These are phyloP conservation scores for Sphinx pinastri DNA, from an alignment of 2,888 invertebrate species.

Conservation along the genomic window DNA sequence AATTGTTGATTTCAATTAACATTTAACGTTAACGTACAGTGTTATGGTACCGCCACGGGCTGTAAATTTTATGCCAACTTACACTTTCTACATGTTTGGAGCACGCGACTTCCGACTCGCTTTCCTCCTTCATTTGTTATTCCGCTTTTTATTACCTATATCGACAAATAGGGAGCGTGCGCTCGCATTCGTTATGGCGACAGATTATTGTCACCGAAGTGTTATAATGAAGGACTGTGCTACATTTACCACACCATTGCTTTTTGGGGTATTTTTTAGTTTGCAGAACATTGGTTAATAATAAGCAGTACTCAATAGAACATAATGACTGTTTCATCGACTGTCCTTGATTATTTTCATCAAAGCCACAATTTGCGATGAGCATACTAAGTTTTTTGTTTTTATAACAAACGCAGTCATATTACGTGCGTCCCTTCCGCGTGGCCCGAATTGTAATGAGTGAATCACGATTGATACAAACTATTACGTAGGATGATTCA, in stretches of 20 bases:
- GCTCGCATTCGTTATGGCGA: slow-evolving; percentile 6
- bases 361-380: not conserved
- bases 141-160: slow-evolving; percentile 45
- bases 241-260: not conserved
- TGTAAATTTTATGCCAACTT: slow-evolving; percentile 67
- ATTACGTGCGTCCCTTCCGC: slow-evolving; percentile 55
- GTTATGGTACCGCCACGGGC: slow-evolving; percentile 59
- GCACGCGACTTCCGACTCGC: slow-evolving; percentile 65
- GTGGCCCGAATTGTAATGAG: slow-evolving; percentile 62
- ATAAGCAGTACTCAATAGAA: no score
- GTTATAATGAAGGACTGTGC: not conserved
- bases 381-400: not conserved
- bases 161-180: slow-evolving; percentile 25
- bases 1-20: slow-evolving; percentile 74
- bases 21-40: slow-evolving; percentile 52
- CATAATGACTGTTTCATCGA: no score
- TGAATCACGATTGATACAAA: slow-evolving; percentile 61
- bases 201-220: slow-evolving; percentile 10
- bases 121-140: slow-evolving; percentile 61
- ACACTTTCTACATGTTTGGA: slow-evolving; percentile 72
- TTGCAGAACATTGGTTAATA: not conserved
- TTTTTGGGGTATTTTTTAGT: not conserved
- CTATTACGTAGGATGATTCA: slow-evolving; percentile 63
- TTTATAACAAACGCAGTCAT: slow-evolving; percentile 24
- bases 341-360: not conserved